Conservation (phyloP, 2,113 vertebrate species). For the Trichomycterus rosablanca region DNA sequence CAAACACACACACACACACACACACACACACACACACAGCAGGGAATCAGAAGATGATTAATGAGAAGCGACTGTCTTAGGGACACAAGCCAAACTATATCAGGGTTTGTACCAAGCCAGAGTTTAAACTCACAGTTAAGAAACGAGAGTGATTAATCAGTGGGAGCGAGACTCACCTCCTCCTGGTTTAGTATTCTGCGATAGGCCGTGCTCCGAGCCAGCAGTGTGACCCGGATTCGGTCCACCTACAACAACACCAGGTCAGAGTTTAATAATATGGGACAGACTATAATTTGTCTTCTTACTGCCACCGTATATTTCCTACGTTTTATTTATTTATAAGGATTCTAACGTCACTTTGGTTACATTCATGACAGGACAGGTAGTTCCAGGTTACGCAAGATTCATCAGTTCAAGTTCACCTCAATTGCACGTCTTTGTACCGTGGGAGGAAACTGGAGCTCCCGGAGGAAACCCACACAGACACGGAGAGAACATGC, state of each 20-base stretch:
- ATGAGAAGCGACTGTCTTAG: constrained; percentile 46
- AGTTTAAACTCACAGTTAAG: constrained; percentile 60
- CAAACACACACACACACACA: constrained; percentile 50
- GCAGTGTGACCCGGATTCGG: constrained; percentile 89
- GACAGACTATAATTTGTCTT: too few relatives aligned
- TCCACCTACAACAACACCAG: constrained; percentile 75
- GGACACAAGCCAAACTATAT: constrained; percentile 54
- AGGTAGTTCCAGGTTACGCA: too few relatives aligned
- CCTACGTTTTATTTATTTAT: too few relatives aligned
- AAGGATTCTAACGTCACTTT: too few relatives aligned
- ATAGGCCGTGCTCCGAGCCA: constrained; percentile 90
- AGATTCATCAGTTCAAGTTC: too few relatives aligned
- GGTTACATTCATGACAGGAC: too few relatives aligned
- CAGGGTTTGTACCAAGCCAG: constrained; percentile 46
- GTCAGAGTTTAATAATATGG: neutral
- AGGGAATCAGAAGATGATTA: constrained; percentile 50
- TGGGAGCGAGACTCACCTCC: constrained; percentile 72
- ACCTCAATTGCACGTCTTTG: too few relatives aligned
- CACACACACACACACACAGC: constrained; percentile 45
- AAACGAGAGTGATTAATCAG: constrained; percentile 60
- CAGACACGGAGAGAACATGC: too few relatives aligned
- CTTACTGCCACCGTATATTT: too few relatives aligned
- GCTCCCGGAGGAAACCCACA: too few relatives aligned
- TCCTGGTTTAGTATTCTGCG: constrained; percentile 89
- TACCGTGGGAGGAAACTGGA: too few relatives aligned